Base-by-base conservation (phyloP, 1,140 invertebrate species). In the Leptoteleia sp. region DNA sequence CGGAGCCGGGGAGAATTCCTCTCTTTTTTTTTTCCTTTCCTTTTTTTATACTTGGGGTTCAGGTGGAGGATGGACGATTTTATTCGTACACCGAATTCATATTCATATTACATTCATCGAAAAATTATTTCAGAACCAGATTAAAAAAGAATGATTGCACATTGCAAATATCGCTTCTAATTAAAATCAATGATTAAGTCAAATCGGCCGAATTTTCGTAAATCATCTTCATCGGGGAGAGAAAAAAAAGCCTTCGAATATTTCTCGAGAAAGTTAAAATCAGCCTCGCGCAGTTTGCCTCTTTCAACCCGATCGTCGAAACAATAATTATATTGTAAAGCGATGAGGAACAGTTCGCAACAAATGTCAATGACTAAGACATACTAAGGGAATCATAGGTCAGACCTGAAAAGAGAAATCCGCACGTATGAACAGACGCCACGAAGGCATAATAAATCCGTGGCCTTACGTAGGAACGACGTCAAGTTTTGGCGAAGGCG, bases 371-470 rank as follows among this genome's bases (percentile, higher is more conserved):
- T 72, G 68, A 72, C 68, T 72, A 72, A 72, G 68, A 71, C 67
- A 42, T 45, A 62, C 38, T 43, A 9, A 15, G 47, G 37, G 47
- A 68, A 68, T 68, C 64, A 68, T 68, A 68, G 50, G 64, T 68
- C 64, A 71, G 54, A 71, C 43, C 55, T 43, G 33, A 61, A 40
- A 73, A 73, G 57, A 48, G 57, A 73, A 73, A 73, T 57, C 42
- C 37, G 40, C 48, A 55, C 57, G 48, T 62, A 64, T 73, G 50
- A 64, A 57, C 55, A 48, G 50, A 55, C 25, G 37, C 27, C 31
- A 68, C 37, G 27, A 35, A 15, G 16, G 48, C 65, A 80, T 79
- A 83, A 82, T 81, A 81, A 82, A 80, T 77, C 59, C 47, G 57
- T 33, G n/a, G 47, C 40, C 29, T 59, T 45, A 40, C 22, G 38